Conservation (phyloP, 1,140 invertebrate genomes). For the Drosophila kanapiae region DNA sequence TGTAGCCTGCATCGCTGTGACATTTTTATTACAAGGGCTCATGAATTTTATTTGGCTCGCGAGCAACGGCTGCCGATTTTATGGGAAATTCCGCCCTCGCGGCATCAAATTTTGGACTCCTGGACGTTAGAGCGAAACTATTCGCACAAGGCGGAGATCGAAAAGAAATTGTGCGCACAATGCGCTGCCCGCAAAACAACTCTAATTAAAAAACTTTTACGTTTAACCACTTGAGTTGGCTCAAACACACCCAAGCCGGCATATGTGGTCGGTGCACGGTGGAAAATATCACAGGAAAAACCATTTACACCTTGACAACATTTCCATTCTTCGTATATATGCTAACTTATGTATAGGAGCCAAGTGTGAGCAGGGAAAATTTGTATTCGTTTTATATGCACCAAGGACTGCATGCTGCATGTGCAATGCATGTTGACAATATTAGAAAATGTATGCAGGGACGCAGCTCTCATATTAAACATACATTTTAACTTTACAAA, state of each 20-base stretch:
- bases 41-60: slow-evolving; percentile 79
- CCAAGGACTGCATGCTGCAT: background rate
- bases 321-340: background rate
- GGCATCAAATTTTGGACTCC: slow-evolving; percentile 33
- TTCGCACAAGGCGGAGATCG: slow-evolving; percentile 73
- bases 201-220: slow-evolving; percentile 83
- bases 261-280: slow-evolving; percentile 30
- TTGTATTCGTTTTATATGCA: background rate
- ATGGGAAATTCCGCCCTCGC: slow-evolving; percentile 47
- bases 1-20: slow-evolving; percentile 61
- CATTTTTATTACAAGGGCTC: slow-evolving; percentile 80
- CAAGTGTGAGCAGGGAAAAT: background rate
- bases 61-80: slow-evolving; percentile 64
- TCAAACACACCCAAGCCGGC: slow-evolving; percentile 29
- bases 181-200: slow-evolving; percentile 74
- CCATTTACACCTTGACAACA: background rate
- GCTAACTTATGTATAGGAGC: too few relatives aligned
- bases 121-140: slow-evolving; percentile 50
- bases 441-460: background rate
- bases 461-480: background rate
- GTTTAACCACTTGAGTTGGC: slow-evolving; percentile 80
- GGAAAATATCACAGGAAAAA: slow-evolving; percentile 4
- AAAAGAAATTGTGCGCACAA: slow-evolving; percentile 68
- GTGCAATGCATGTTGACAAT: background rate
- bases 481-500: background rate